These are phyloP conservation scores for Phthorimaea operculella DNA, from an alignment of 1,140 invertebrate species.

Conservation along the genomic window DNA sequence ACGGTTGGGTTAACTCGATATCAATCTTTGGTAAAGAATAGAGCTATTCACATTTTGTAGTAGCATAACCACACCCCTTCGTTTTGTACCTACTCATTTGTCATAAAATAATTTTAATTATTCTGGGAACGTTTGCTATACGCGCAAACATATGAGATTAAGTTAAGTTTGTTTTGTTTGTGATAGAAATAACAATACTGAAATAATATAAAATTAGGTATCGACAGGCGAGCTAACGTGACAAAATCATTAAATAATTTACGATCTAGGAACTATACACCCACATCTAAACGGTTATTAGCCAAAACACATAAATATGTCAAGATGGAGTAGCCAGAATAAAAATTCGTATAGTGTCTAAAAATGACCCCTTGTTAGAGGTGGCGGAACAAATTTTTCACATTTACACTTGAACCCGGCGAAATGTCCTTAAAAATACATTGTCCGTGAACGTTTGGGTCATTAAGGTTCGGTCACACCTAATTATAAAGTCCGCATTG, in stretches of 20 bases:
- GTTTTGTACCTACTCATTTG: slow-evolving; percentile 12
- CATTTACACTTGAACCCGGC: slow-evolving; percentile 45
- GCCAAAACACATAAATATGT: slow-evolving; percentile 37
- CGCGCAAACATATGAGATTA: no score
- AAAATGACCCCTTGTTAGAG: slow-evolving; percentile 50
- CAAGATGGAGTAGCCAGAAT: slow-evolving; percentile 27
- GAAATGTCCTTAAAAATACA: slow-evolving; percentile 51
- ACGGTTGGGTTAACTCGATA: slow-evolving; percentile 25
- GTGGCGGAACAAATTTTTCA: slow-evolving; percentile 51
- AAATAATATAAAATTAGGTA: no score
- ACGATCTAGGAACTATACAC: slow-evolving; percentile 21
- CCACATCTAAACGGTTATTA: slow-evolving; percentile 22
- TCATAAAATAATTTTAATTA: neutral
- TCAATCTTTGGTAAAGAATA: neutral
- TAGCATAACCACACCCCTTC: slow-evolving; percentile 25
- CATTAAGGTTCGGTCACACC: slow-evolving; percentile 45
- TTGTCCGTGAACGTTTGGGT: slow-evolving; percentile 52
- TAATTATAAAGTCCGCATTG: slow-evolving; percentile 42
- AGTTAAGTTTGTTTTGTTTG: no score
- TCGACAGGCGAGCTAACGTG: neutral
- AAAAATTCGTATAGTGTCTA: slow-evolving; percentile 30
- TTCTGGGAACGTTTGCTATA: neutral
- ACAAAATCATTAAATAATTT: slow-evolving; percentile 10
- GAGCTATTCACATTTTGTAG: neutral
- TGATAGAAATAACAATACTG: no score